Percentiles rank a stretch among this genome's conserved stretches.
Evolutionary conservation across 2,797 vertebrate genomes (phyloP).

Genomic region (Phoeniculus purpureus): DNA sequence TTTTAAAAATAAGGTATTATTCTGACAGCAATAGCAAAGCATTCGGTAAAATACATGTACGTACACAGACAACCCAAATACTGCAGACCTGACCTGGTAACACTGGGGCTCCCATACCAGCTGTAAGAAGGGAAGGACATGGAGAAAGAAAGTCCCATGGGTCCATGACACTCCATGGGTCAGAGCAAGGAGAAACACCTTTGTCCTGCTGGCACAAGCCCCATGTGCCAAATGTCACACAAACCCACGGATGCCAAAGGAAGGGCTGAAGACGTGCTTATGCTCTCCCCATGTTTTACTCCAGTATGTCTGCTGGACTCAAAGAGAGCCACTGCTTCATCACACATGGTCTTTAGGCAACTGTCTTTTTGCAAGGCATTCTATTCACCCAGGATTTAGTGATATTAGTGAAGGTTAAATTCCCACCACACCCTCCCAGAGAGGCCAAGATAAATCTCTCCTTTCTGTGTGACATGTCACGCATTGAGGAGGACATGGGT

Average conservation of each 20-base stretch:
- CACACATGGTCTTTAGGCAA: rapidly evolving
- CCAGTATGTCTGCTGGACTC: not conserved
- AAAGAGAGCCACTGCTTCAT: not conserved
- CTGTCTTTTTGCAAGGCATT: not conserved
- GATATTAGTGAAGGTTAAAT: slow-evolving; percentile 18
- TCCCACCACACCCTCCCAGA: slow-evolving; percentile 54
- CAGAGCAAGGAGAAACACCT: not conserved
- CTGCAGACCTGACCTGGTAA: not conserved
- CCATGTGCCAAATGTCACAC: rapidly evolving
- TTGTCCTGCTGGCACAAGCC: rapidly evolving
- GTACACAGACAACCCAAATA: not conserved
- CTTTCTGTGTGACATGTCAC: not conserved
- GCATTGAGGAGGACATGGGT: not conserved
- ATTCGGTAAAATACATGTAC: not conserved
- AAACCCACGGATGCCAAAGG: rapidly evolving
- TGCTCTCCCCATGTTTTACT: not conserved
- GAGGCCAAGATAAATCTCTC: slow-evolving; percentile 16
- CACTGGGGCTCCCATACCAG: not conserved
- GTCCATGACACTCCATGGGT: rapidly evolving
- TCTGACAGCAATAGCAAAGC: not conserved
- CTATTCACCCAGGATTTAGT: slow-evolving; percentile 44
- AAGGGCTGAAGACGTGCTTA: not conserved
- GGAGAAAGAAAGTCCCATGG: not conserved
- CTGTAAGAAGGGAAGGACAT: not conserved
- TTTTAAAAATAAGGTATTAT: not conserved